phyloP scores from a whole-genome alignment of 2,888 invertebrate species.

The Cataglyphis albicans region DNA sequence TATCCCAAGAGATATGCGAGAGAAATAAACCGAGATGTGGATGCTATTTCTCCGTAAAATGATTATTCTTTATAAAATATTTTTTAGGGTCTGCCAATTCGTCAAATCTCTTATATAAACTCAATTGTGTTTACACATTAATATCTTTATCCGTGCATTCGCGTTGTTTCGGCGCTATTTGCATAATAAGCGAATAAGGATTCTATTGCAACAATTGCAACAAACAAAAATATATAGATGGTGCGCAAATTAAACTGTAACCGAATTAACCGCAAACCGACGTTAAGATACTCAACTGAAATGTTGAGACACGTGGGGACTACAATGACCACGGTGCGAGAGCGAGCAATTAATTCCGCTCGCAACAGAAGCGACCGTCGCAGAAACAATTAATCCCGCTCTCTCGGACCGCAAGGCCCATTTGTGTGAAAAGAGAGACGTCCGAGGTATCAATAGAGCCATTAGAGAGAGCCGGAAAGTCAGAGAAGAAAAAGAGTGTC shows the following conservation, averaged over 20 bases:
- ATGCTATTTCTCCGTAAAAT: not conserved
- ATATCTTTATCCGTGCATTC: not conserved
- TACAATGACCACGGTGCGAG: not conserved
- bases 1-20: not conserved
- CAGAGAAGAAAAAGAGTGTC: constrained; percentile 44
- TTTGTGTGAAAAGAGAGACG: constrained; percentile 49
- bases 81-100: not conserved
- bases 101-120: not conserved
- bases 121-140: not conserved
- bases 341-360: constrained; percentile 31
- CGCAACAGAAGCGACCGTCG: not conserved
- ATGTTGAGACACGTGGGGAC: constrained; percentile 21
- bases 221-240: not conserved
- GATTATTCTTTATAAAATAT: not conserved
- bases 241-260: not conserved
- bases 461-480: constrained; percentile 60
- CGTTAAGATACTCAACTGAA: not conserved
- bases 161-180: not conserved
- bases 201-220: not conserved
- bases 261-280: not conserved
- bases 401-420: constrained; percentile 15
- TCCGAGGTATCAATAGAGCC: constrained; percentile 65
- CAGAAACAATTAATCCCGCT: constrained; percentile 39
- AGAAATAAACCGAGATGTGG: not conserved
- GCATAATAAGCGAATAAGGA: not conserved